These are phyloP conservation scores for Dasyprocta punctata DNA, from an alignment of 2,113 vertebrate species.

Conservation along the genomic window DNA sequence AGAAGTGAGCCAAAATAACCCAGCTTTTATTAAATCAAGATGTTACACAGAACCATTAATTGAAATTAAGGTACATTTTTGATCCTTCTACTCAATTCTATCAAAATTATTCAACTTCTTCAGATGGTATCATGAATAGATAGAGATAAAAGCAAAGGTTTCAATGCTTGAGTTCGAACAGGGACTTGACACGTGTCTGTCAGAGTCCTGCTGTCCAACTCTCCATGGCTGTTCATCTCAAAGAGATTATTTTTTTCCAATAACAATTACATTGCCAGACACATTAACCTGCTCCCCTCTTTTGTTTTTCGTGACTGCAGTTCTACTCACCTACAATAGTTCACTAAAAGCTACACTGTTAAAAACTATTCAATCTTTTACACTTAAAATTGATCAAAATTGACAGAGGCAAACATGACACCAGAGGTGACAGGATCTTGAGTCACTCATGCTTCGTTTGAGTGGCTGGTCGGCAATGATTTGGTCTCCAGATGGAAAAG, in stretches of 20 bases:
- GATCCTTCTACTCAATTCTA: neutral
- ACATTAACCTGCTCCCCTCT: slow-evolving; percentile 25
- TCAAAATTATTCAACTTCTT: slow-evolving; percentile 13
- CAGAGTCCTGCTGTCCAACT: slow-evolving; percentile 21
- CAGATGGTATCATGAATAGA: slow-evolving; percentile 39
- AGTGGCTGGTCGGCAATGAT: neutral
- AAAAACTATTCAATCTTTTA: slow-evolving; percentile 57
- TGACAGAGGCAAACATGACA: neutral
- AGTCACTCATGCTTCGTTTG: neutral
- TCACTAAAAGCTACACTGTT: slow-evolving; percentile 60
- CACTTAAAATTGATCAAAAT: slow-evolving; percentile 50
- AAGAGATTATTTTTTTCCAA: slow-evolving; percentile 29
- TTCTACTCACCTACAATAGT: slow-evolving; percentile 26
- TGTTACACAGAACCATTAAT: neutral
- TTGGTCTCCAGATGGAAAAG: neutral
- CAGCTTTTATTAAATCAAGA: slow-evolving; percentile 44
- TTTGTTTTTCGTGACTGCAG: slow-evolving; percentile 40
- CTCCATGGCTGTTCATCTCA: neutral
- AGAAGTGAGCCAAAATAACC: slow-evolving; percentile 16
- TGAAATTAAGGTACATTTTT: slow-evolving; percentile 18
- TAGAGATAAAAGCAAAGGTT: slow-evolving; percentile 54
- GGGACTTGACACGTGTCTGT: slow-evolving; percentile 17
- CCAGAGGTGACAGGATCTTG: neutral
- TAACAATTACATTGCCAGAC: slow-evolving; percentile 38
- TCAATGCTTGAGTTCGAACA: slow-evolving; percentile 27